Conservation (phyloP, 1,140 invertebrate species). For the Metaphire vulgaris region DNA sequence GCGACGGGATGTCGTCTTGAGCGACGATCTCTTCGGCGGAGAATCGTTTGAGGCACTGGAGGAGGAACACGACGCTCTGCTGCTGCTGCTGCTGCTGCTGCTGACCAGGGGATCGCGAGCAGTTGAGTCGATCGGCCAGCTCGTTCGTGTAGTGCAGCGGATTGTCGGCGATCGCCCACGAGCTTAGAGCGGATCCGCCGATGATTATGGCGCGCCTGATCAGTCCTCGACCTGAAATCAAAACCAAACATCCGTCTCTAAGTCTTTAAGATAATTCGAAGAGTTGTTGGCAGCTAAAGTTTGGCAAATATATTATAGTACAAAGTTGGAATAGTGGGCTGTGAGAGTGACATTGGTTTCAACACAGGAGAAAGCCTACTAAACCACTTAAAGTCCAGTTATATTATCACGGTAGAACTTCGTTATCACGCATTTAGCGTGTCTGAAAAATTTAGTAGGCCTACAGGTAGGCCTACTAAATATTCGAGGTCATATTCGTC, state of each 20-base stretch:
- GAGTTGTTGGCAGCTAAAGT: too few species aligned
- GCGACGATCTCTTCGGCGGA: constrained; percentile 72
- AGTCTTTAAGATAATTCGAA: too few species aligned
- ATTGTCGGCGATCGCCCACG: constrained; percentile 82
- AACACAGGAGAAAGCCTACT: neutral
- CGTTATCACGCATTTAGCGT: too few species aligned
- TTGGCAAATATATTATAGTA: neutral
- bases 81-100: constrained; percentile 53
- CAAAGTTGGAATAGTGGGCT: neutral
- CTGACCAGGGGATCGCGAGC: neutral
- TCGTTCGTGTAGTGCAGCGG: constrained; percentile 77
- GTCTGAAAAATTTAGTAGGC: too few species aligned
- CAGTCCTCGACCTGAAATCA: constrained; percentile 65
- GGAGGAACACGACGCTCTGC: constrained; percentile 58
- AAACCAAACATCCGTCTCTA: too few species aligned
- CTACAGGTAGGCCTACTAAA: too few species aligned
- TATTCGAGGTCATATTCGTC: too few species aligned
- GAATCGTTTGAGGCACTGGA: constrained; percentile 74
- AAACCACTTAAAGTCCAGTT: neutral
- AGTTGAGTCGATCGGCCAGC: constrained; percentile 59
- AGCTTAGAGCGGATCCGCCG: constrained; percentile 87
- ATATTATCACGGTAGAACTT: too few species aligned
- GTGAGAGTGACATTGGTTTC: neutral
- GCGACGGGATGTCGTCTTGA: constrained; percentile 61
- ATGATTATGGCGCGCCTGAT: constrained; percentile 90